phyloP scores from a whole-genome alignment of 2,888 invertebrate genomes.

The Sthenelais limicola region DNA sequence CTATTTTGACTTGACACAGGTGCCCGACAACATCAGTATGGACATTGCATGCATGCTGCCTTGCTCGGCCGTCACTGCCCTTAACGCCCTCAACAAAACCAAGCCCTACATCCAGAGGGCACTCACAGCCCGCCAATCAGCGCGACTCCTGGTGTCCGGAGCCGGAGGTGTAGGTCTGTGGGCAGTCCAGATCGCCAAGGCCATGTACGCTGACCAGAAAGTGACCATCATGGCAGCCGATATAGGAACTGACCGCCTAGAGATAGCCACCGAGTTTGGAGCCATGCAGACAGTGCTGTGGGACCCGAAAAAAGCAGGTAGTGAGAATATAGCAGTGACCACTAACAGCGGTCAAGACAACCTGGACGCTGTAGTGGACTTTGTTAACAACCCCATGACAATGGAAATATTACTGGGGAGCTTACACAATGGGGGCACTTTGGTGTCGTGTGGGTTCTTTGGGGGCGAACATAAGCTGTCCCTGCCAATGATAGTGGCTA shows the following conservation, averaged over 20 bases:
- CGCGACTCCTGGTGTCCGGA: constrained; percentile 38
- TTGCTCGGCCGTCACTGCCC: constrained; percentile 40
- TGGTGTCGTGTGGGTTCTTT: constrained; percentile 14
- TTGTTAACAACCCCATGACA: constrained; percentile 6
- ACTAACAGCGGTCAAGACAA: background rate
- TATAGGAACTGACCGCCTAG: constrained; percentile 6
- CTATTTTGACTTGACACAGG: constrained; percentile 13
- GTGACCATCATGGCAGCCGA: constrained; percentile 16
- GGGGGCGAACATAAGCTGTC: background rate
- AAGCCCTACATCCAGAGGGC: constrained; percentile 19
- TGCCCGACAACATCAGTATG: constrained; percentile 40
- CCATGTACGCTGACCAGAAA: constrained; percentile 17
- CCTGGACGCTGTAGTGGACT: constrained; percentile 32
- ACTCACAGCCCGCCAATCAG: background rate
- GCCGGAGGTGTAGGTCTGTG: constrained; percentile 46
- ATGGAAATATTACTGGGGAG: background rate
- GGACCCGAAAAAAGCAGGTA: background rate
- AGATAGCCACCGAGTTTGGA: constrained; percentile 11
- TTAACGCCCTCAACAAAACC: constrained; percentile 31
- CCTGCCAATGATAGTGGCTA: constrained; percentile 13
- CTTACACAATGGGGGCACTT: background rate
- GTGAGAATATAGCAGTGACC: background rate
- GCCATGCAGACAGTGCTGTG: constrained; percentile 31
- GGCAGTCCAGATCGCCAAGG: constrained; percentile 42
- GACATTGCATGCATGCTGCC: constrained; percentile 41